Evolutionary conservation across 1,140 invertebrate species (phyloP), one percentile per base, ranked within the genome.

Genomic region (Eriocheir sinensis): DNA sequence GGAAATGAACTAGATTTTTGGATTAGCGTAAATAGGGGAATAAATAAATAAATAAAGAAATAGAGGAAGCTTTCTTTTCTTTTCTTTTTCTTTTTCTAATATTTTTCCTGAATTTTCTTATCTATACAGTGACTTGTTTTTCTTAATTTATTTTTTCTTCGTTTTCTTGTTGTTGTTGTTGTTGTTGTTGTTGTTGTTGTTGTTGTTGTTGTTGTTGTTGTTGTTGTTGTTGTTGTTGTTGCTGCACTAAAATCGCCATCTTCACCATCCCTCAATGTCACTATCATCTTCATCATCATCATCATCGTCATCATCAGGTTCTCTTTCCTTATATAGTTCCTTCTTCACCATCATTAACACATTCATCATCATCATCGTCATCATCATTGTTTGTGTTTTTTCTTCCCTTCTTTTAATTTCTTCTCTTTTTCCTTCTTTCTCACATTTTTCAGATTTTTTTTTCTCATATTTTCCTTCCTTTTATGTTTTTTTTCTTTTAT

Each of bases 281-380:
- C 83, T 41, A 32, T 32, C 83, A 86, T 41, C 83, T 34, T 86
- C 40, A 86, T 41, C 83, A 86, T 86, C 83, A 86, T 41, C 83
- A 86, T 86, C 40, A 41, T 41, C 83, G 36, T 41, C 83, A 86
- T 41, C 34, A 86, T 41, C n/a, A 72, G 12, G 12, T 15, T 72
- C 60, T 15, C 60, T n/a, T 15, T 15, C 60, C 12, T 15, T n/a
- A 72, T 15, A 15, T 72, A 72, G n/a, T n/a, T 15, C 60, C 60
- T 15, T 72, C n/a, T 15, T n/a, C 83, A 86, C 36, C 9, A 86
- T 40, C 83, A 86, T 86, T 34, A 86, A 27, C 83, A 86, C 36
- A 3, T 3, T 27, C 9, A 85, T 6, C 30, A 12, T 40, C 81
- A 85, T 40, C 12, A n/a, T 34, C 36, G 30, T n/a, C 80, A 81